Conservation (phyloP, 2,888 invertebrate species). For the Pherbina coryleti region DNA sequence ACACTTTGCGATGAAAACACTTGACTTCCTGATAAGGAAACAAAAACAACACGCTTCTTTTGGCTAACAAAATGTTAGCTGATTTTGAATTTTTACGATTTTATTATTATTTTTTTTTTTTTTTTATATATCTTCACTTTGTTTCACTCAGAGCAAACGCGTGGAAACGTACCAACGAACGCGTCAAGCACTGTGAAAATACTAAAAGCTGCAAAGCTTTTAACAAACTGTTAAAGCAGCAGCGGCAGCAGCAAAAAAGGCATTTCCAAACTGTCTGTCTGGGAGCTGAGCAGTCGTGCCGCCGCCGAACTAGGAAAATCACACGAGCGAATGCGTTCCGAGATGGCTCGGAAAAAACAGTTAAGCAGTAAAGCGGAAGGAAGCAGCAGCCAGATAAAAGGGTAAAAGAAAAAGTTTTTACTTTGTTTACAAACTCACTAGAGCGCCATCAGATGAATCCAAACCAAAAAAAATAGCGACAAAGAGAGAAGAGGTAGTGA, state of each 20-base stretch:
- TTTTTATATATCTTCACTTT: too few species aligned
- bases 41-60: too few species aligned
- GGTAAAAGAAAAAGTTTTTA: not conserved
- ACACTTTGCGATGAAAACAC: too few species aligned
- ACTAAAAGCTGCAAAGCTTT: conserved; percentile 40
- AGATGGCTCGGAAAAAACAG: not conserved
- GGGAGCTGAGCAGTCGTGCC: not conserved
- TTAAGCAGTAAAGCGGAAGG: not conserved
- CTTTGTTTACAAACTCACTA: not conserved
- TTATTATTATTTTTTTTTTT: too few species aligned
- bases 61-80: too few species aligned
- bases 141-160: not conserved
- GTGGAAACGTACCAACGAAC: conserved; percentile 8
- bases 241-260: not conserved
- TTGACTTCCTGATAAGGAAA: too few species aligned
- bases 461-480: not conserved
- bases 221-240: conserved; percentile 35
- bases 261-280: too few species aligned
- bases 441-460: too few species aligned
- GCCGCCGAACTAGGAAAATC: not conserved
- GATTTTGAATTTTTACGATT: too few species aligned
- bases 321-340: not conserved
- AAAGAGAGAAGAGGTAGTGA: not conserved
- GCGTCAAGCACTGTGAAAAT: conserved; percentile 37
- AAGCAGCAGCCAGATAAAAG: not conserved